Base-by-base conservation (phyloP, 2,888 invertebrate genomes). In the Phanerotoma sp. region DNA sequence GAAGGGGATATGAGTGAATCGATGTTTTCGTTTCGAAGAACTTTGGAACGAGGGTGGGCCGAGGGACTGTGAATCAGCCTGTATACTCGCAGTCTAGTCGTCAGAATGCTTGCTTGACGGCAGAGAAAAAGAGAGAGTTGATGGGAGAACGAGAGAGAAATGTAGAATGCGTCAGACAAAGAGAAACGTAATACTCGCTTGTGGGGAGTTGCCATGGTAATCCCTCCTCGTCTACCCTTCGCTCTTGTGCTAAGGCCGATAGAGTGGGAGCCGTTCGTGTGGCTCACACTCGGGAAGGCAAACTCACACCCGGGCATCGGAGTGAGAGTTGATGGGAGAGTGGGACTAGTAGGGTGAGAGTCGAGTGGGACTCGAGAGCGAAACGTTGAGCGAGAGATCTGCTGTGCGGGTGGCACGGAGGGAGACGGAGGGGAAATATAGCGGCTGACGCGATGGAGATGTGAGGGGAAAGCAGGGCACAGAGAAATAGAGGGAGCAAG, bases 161-260 rank as follows among this genome's bases (percentile, higher is more conserved):
- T 51, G 53, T 21, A 30, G 51, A 62, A 58, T 51, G 62, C 44
- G 62, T 57, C 51, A 52, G 62, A 69, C 64, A 63, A 63, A 67
- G 68, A 66, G 63, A 32, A 52, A 61, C 53, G 58, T 64, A 64
- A 66, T 70, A 68, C 68, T 68, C 64, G 69, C 65, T 67, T 68
- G 69, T 71, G 69, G 74, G 77, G 75, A 71, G 77, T 75, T 74
- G 73, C 75, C 68, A 75, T 75, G 75, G 74, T 63, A 73, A 76
- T 61, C 56, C 58, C 58, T 60, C 51, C 60, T 60, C 49, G 47
- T 45, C 55, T 52, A 51, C 46, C 55, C 61, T 57, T 59, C 48
- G 52, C 35, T 37, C 42, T 33, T 25, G 40, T 25, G 51, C 41
- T 54, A 52, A 37, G 50, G 42, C 52, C 35, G 54, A 40, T 35